Evolutionary conservation across 2,797 vertebrate species (phyloP), one percentile per base, ranked within the genome.

Genomic region (Podarcis lilfordi): DNA sequence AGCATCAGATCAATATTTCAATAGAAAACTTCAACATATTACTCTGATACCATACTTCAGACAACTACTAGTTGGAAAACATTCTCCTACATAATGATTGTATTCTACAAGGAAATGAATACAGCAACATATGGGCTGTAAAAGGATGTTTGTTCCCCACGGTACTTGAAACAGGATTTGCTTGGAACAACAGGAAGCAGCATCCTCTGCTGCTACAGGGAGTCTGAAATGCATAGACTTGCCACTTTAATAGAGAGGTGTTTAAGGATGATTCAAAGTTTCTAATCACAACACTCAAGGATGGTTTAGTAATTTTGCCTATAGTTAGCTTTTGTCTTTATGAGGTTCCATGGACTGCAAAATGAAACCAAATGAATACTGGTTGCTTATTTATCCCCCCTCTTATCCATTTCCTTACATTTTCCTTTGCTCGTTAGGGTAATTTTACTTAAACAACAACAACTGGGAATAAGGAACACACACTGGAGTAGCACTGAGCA

Each of bases 131-230:
- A 59, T 55, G 32, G 45, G 45, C 35, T 25, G 55, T 59, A 45
- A 85, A 59, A 59, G 66, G 82, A 87, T 71, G 83, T 61, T 19
- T 45, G 84, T 71, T 75, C 55, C 43, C 78, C 5, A 35, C 13
- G 29, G 29, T 61, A 43, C 35, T 29, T 59, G 55, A 85, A 75
- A 86, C 71, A 82, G 88, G 84, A 89, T 76, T 32, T 81, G 25
- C 61, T 59, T 81, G 35, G 23, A 76, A 82, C 35, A 88, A 88
- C 88, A 89, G 88, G 88, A 89, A 89, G 84, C 45, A 50, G 10
- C 17, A 32, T 45, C 40, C 66, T 69, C 66, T 69, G 78, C 59
- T 37, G 17, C 59, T 27, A 25, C 8, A 82, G 50, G 25, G 29
- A 75, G n/a, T 32, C 4, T 7, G 78, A 40, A 25, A 75, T n/a